A percentile compares a stretch with the other conserved stretches of the same genome.
These are phyloP conservation scores for Pristiophorus japonicus DNA, from an alignment of 2,113 vertebrate species.

Conservation along the genomic window DNA sequence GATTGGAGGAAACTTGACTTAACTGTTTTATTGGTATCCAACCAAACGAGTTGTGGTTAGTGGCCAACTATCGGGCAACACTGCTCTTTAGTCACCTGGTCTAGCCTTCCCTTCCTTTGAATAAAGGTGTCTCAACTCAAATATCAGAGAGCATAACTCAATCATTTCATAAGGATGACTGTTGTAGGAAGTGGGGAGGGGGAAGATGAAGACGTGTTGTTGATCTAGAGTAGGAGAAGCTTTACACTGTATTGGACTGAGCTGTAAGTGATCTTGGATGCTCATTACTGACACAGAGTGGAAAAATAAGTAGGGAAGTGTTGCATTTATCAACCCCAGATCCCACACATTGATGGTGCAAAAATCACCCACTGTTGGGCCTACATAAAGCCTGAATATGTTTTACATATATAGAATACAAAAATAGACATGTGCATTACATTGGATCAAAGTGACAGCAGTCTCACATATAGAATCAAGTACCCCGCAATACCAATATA, in stretches of 20 bases:
- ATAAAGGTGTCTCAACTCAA: background rate
- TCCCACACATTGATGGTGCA: background rate
- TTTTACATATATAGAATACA: no score
- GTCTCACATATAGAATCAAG: background rate
- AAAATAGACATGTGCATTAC: background rate
- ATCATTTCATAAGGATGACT: background rate
- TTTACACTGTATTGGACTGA: background rate
- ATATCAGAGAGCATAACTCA: background rate
- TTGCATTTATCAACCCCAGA: background rate
- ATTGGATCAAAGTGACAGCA: background rate
- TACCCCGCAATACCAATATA: background rate
- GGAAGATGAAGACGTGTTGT: background rate
- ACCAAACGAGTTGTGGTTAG: no score
- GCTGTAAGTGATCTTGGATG: background rate
- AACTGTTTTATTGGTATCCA: no score
- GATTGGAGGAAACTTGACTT: no score
- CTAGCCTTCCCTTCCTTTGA: background rate
- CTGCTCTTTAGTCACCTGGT: background rate
- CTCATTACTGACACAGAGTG: background rate
- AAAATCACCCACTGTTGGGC: background rate
- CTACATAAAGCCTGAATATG: background rate
- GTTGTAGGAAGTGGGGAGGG: background rate
- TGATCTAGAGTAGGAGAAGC: background rate
- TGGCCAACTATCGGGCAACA: no score
- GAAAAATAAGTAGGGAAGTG: background rate